Evolutionary conservation across 2,888 invertebrate species (phyloP).

Genomic region (Pogonocherus hispidulus): DNA sequence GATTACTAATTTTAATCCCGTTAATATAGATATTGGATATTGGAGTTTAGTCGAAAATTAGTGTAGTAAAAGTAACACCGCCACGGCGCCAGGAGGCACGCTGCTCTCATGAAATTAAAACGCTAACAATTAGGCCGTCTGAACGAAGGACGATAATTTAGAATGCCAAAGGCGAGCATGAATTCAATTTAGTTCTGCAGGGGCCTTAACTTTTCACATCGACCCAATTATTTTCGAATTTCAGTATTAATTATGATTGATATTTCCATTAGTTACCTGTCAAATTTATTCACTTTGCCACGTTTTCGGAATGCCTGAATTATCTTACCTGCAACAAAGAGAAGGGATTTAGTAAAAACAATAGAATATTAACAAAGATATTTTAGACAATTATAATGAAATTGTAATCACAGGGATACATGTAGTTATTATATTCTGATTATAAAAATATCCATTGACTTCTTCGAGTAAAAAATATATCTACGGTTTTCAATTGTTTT

Average conservation of each 20-base stretch:
- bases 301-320: slow-evolving; percentile 46
- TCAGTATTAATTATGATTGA: slow-evolving; percentile 53
- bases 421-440: neutral
- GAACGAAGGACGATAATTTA: slow-evolving; percentile 21
- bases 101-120: no score
- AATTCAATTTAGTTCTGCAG: slow-evolving; percentile 44
- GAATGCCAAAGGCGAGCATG: slow-evolving; percentile 39
- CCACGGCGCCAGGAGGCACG: no score
- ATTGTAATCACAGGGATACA: neutral
- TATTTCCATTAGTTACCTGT: slow-evolving; percentile 55
- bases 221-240: slow-evolving; percentile 55
- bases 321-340: slow-evolving; percentile 58
- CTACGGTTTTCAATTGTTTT: no score
- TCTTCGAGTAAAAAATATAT: neutral
- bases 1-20: no score
- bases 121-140: slow-evolving; percentile 26
- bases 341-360: slow-evolving; percentile 48
- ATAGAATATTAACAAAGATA: slow-evolving; percentile 43
- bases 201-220: slow-evolving; percentile 50
- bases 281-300: slow-evolving; percentile 47
- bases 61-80: no score
- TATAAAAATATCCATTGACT: neutral
- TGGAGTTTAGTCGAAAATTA: no score
- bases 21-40: no score
- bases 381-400: neutral